phyloP scores from a whole-genome alignment of 2,888 invertebrate genomes.

The Caenorhabditis becei region DNA sequence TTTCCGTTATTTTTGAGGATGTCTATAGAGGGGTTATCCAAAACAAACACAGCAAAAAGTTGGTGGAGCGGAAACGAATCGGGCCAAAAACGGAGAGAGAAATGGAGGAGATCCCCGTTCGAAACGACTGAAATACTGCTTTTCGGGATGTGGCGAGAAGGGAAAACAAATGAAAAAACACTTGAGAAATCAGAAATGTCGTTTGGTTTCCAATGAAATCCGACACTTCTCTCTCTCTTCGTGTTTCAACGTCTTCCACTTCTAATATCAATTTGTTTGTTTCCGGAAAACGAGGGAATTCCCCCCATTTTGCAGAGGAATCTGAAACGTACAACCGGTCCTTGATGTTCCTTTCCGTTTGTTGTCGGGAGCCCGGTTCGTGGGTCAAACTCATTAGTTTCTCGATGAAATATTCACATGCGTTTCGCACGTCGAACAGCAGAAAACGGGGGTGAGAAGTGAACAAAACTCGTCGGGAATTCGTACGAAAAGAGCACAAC shows the following conservation, averaged over 20 bases:
- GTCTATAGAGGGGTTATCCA: neutral
- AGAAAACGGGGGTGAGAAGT: neutral
- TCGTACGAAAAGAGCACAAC: slow-evolving; percentile 30
- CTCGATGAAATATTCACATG: slow-evolving; percentile 27
- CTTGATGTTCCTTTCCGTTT: neutral
- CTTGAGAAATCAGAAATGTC: slow-evolving; percentile 21
- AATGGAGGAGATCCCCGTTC: slow-evolving; percentile 13
- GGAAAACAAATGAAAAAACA: neutral
- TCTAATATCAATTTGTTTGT: slow-evolving; percentile 3
- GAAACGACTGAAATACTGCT: neutral
- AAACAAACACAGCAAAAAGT: slow-evolving; percentile 29
- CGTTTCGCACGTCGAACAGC: slow-evolving; percentile 25
- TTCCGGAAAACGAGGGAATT: neutral
- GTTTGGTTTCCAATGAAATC: slow-evolving; percentile 32
- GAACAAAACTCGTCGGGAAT: slow-evolving; percentile 20
- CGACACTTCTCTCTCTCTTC: slow-evolving; percentile 17
- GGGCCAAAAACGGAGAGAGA: neutral
- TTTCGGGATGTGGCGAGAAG: neutral
- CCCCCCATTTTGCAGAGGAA: neutral
- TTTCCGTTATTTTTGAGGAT: neutral
- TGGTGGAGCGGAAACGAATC: slow-evolving; percentile 46
- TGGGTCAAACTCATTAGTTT: slow-evolving; percentile 33
- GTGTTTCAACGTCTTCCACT: neutral
- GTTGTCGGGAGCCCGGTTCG: slow-evolving; percentile 20
- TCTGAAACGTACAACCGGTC: neutral